phyloP scores from a whole-genome alignment of 2,797 vertebrate species.

The Acropternis orthonyx region DNA sequence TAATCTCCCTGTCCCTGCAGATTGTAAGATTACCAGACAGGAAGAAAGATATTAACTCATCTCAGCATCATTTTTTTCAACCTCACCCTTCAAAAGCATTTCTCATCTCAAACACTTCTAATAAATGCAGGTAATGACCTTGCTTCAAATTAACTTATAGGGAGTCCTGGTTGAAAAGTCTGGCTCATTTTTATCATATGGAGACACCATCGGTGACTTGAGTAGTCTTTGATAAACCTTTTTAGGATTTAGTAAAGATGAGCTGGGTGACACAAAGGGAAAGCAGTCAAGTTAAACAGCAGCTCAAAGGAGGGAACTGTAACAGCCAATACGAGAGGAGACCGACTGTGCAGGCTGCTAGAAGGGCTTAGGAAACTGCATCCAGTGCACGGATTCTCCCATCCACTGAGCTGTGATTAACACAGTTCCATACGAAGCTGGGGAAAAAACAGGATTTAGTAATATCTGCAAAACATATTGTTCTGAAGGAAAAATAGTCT shows the following conservation, averaged over 20 bases:
- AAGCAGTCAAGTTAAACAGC: neutral
- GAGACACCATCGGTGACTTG: neutral
- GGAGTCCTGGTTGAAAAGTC: neutral
- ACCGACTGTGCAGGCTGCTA: neutral
- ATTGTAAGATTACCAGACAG: neutral
- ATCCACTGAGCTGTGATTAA: conserved; percentile 25
- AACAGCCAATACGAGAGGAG: neutral
- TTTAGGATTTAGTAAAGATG: neutral
- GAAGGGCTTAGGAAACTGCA: neutral
- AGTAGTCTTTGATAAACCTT: neutral
- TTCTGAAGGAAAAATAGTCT: conserved; percentile 37
- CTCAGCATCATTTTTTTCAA: neutral
- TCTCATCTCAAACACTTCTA: neutral
- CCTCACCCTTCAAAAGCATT: neutral
- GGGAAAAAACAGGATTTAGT: neutral
- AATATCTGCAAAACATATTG: conserved; percentile 59
- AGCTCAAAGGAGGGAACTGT: neutral
- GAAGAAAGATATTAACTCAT: neutral
- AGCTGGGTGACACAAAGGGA: neutral
- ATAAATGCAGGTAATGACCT: neutral
- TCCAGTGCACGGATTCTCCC: neutral
- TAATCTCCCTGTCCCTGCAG: neutral
- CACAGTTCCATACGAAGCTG: conserved; percentile 1
- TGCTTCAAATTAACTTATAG: neutral
- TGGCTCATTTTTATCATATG: neutral